Conservation (phyloP, 2,888 invertebrate species). For the Mycogona germanica region DNA sequence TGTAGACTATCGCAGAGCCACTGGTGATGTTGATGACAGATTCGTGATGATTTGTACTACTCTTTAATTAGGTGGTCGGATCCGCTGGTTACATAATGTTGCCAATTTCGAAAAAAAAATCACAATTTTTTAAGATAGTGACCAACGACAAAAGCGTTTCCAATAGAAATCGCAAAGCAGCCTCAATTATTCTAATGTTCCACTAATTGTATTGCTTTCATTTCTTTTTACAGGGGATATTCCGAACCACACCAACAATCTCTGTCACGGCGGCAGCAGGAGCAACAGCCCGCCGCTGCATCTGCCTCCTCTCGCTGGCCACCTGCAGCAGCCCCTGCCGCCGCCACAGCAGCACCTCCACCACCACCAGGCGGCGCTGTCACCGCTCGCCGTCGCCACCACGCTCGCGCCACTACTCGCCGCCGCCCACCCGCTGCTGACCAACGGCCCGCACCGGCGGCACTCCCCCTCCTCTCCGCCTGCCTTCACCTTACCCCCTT, state of each 20-base stretch:
- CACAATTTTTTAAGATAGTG: too few relatives aligned
- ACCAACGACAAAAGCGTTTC: too few relatives aligned
- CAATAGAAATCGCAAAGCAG: too few relatives aligned
- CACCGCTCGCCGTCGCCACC: background rate
- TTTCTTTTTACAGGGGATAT: constrained; percentile 17
- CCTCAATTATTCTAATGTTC: background rate
- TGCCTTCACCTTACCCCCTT: background rate
- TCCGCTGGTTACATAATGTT: too few relatives aligned
- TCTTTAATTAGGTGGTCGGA: too few relatives aligned
- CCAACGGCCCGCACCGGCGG: background rate
- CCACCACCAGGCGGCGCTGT: background rate
- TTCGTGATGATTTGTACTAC: too few relatives aligned
- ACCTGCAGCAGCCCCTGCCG: background rate
- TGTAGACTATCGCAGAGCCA: too few relatives aligned
- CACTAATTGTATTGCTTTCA: background rate
- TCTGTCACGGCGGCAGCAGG: constrained; percentile 13
- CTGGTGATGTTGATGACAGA: too few relatives aligned
- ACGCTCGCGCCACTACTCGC: background rate
- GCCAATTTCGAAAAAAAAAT: too few relatives aligned
- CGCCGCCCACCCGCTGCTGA: background rate
- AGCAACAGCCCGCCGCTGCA: background rate
- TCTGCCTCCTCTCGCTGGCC: background rate
- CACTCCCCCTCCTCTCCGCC: background rate
- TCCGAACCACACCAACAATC: constrained; percentile 19
- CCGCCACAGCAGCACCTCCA: background rate